These are phyloP conservation scores for Agrypnia vestita DNA, from an alignment of 1,140 invertebrate species.

Conservation along the genomic window DNA sequence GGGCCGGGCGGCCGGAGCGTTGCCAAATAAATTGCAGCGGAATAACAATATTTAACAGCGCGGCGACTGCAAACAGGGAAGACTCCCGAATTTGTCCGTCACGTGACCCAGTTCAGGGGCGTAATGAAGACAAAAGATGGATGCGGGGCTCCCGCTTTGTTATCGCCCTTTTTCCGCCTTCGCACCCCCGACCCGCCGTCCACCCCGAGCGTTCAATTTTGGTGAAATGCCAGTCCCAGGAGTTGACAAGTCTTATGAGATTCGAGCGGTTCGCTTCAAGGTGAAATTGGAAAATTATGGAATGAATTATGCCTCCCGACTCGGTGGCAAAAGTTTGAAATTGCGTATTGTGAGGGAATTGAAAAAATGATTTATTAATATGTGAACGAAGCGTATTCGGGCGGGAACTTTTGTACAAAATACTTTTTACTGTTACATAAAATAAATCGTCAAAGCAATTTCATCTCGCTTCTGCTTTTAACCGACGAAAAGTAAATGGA, in stretches of 20 bases:
- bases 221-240: conserved; percentile 52
- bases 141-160: conserved; percentile 44
- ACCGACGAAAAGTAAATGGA: too few species aligned
- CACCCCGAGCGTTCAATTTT: conserved; percentile 44
- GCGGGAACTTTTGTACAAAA: too few species aligned
- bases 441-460: too few species aligned
- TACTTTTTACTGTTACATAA: too few species aligned
- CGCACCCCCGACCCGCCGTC: conserved; percentile 9
- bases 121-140: conserved; percentile 52
- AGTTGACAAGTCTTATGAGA: conserved; percentile 56
- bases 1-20: conserved; percentile 9
- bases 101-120: conserved; percentile 47
- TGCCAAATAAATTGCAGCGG: conserved; percentile 39
- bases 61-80: conserved; percentile 8
- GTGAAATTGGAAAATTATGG: conserved; percentile 56
- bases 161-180: conserved; percentile 20
- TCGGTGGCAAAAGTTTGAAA: conserved; percentile 26
- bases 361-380: conserved; percentile 35
- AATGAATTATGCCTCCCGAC: conserved; percentile 43
- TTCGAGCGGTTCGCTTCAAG: conserved; percentile 46
- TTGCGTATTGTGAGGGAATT: conserved; percentile 27
- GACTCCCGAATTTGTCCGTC: not conserved
- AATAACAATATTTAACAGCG: conserved; percentile 14
- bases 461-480: too few species aligned
- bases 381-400: not conserved